Evolutionary conservation across 2,888 invertebrate genomes (phyloP).

Genomic region (Platycheirus rosarum): DNA sequence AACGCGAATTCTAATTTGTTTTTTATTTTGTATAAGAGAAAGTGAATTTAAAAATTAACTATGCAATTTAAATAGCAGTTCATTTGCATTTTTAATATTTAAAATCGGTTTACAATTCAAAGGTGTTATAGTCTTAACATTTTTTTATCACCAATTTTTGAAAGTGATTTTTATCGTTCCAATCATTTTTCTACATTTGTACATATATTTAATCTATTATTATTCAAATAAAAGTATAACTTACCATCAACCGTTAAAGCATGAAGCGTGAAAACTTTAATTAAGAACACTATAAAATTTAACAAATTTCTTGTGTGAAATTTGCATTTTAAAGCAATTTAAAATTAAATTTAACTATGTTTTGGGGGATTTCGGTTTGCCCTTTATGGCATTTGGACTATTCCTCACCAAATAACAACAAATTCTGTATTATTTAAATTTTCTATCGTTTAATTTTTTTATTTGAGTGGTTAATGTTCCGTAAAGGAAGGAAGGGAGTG

Average conservation of each 20-base stretch:
- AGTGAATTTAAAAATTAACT: no score
- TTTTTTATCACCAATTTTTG: no score
- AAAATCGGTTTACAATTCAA: no score
- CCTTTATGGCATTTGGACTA: background rate
- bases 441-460: background rate
- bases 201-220: background rate
- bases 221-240: background rate
- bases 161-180: no score
- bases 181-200: no score
- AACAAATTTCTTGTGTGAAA: background rate
- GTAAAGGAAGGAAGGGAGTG: background rate
- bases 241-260: background rate
- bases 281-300: constrained; percentile 18
- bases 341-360: background rate
- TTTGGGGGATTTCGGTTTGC: background rate
- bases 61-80: no score
- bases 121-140: no score
- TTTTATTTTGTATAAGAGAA: no score
- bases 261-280: constrained; percentile 22
- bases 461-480: constrained; percentile 9
- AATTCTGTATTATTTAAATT: background rate
- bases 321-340: constrained; percentile 26
- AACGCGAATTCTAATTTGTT: no score
- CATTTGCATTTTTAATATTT: no score
- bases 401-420: no score